These are phyloP conservation scores for Botia kubotai DNA, from an alignment of 2,797 vertebrate species.

Conservation along the genomic window DNA sequence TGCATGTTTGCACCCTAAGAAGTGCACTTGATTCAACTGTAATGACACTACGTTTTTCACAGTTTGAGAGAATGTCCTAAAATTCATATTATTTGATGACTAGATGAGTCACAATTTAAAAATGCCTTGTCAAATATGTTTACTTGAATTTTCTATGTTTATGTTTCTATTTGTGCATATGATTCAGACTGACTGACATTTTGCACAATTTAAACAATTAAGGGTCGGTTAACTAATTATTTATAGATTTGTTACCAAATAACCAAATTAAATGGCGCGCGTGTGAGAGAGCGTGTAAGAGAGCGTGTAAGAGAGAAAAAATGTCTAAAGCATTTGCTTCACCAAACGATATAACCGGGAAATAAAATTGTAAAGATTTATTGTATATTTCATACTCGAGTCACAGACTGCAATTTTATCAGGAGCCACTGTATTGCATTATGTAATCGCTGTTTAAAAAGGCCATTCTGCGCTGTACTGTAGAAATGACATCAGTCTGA, in stretches of 20 bases:
- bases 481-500: not conserved
- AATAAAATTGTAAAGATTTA: not conserved
- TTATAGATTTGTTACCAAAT: conserved; percentile 13
- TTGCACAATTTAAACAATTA: not conserved
- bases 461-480: conserved; percentile 3
- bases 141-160: conserved; percentile 1
- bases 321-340: not conserved
- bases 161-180: not conserved
- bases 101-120: not conserved
- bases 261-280: not conserved
- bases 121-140: conserved; percentile 5
- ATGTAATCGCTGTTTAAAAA: not conserved
- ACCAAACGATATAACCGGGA: no score
- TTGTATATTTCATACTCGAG: not conserved
- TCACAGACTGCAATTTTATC: not conserved
- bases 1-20: conserved; percentile 3
- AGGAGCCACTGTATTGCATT: not conserved
- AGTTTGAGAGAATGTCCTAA: not conserved
- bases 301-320: not conserved
- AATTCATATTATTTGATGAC: not conserved
- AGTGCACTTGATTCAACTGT: conserved; percentile 33
- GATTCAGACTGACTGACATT: not conserved
- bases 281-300: no score
- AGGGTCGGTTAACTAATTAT: not conserved
- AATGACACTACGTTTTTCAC: conserved; percentile 1